Conservation (phyloP, 2,888 invertebrate species). For the Toxonevra muliebris region DNA sequence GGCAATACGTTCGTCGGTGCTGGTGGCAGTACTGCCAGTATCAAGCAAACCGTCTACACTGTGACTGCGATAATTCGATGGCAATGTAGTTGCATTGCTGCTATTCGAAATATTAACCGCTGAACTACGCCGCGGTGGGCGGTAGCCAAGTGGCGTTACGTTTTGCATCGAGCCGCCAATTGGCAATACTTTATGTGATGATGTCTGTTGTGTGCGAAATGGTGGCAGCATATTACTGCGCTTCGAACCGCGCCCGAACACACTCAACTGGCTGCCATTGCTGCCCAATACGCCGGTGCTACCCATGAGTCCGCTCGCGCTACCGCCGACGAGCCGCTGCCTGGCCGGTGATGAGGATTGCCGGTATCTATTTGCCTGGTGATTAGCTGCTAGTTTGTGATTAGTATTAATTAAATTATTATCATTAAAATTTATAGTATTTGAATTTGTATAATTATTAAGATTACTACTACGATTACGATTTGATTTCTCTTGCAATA, state of each 20-base stretch:
- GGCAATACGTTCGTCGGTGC: conserved; percentile 54
- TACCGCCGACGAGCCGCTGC: conserved; percentile 67
- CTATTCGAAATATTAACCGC: conserved; percentile 59
- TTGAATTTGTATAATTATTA: conserved; percentile 10
- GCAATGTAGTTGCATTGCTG: conserved; percentile 53
- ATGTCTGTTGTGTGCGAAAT: conserved; percentile 57
- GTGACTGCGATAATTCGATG: conserved; percentile 67
- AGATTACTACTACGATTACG: background rate
- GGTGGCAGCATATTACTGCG: conserved; percentile 59
- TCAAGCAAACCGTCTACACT: conserved; percentile 74
- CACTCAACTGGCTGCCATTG: conserved; percentile 47
- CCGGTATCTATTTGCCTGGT: conserved; percentile 70
- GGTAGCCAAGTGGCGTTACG: conserved; percentile 52
- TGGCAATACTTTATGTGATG: conserved; percentile 39
- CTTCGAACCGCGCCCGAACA: conserved; percentile 56
- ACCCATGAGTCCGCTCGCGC: conserved; percentile 48
- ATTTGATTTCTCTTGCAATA: no score
- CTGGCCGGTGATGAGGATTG: conserved; percentile 74
- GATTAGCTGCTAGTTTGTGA: conserved; percentile 65
- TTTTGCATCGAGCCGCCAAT: conserved; percentile 56
- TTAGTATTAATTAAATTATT: conserved; percentile 62
- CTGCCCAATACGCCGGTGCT: conserved; percentile 49
- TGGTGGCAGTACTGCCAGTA: conserved; percentile 48
- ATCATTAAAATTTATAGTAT: conserved; percentile 40
- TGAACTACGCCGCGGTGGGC: conserved; percentile 58